These are phyloP conservation scores for Chaunax sp. DNA, from an alignment of 2,797 vertebrate species.

Conservation along the genomic window DNA sequence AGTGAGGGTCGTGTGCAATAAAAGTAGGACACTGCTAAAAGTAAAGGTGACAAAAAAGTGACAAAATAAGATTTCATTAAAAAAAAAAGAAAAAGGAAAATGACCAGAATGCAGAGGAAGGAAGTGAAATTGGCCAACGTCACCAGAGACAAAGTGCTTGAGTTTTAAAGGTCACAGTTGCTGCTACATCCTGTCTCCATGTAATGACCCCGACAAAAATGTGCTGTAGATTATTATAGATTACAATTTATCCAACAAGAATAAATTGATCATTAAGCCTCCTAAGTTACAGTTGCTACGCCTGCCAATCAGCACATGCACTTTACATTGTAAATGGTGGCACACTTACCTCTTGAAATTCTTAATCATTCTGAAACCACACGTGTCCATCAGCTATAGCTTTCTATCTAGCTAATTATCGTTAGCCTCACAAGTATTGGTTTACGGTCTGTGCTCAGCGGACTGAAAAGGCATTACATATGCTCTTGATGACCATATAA, in stretches of 20 bases:
- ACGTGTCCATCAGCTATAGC: too few relatives aligned
- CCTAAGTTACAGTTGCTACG: background rate
- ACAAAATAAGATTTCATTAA: too few relatives aligned
- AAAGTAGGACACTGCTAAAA: constrained; percentile 48
- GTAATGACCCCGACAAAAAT: constrained; percentile 1
- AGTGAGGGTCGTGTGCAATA: constrained; percentile 18
- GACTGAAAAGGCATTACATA: background rate
- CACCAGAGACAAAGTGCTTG: constrained; percentile 9
- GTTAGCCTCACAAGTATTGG: too few relatives aligned
- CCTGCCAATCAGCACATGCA: background rate
- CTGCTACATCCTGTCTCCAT: constrained; percentile 1
- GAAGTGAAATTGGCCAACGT: constrained; percentile 13
- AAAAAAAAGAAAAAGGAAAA: background rate
- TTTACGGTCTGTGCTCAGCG: background rate
- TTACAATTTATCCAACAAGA: too few relatives aligned
- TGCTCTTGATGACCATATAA: background rate
- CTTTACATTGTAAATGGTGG: constrained; percentile 2
- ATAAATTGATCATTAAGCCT: background rate
- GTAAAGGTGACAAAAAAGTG: constrained; percentile 13
- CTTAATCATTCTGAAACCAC: background rate
- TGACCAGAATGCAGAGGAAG: constrained; percentile 13
- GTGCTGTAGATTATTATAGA: background rate
- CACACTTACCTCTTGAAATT: constrained; percentile 9
- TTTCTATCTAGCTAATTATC: background rate
- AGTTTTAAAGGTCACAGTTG: constrained; percentile 6